Percentiles rank a stretch among this genome's conserved stretches.
Evolutionary conservation across 1,140 invertebrate genomes (phyloP).

Genomic region (Neodiprion pinetum): DNA sequence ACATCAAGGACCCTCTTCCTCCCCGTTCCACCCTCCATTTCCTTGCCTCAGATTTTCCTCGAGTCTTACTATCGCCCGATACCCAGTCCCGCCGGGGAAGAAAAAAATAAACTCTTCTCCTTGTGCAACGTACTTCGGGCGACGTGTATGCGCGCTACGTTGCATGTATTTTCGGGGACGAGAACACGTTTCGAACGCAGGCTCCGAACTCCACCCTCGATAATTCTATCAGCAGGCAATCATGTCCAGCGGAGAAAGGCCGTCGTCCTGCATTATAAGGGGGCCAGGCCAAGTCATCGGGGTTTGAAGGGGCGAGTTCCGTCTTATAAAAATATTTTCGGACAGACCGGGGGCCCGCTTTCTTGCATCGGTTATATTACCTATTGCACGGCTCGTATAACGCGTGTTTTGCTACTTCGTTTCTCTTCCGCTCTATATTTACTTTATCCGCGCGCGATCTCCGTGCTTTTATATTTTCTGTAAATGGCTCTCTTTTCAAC

Average conservation of each 20-base stretch:
- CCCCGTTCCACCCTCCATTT: too few relatives aligned
- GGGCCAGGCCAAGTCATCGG: background rate
- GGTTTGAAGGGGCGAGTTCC: slow-evolving; percentile 9
- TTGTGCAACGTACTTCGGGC: slow-evolving; percentile 19
- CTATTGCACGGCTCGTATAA: background rate
- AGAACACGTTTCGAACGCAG: background rate
- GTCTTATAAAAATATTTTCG: slow-evolving; percentile 45
- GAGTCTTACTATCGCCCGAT: too few relatives aligned
- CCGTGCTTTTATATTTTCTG: background rate
- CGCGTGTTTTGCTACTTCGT: background rate
- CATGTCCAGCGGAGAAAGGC: slow-evolving; percentile 46
- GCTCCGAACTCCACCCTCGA: slow-evolving; percentile 42
- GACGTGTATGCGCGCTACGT: slow-evolving; percentile 16
- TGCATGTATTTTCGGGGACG: slow-evolving; percentile 29
- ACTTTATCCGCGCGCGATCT: background rate
- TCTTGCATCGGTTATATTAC: too few relatives aligned
- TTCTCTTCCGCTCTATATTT: background rate
- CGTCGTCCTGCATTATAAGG: background rate
- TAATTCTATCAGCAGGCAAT: slow-evolving; percentile 60
- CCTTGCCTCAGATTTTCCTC: too few relatives aligned
- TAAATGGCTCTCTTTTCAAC: slow-evolving; percentile 27
- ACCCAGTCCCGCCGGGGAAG: background rate
- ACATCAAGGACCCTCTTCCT: too few relatives aligned
- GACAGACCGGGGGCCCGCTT: background rate
- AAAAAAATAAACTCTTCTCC: slow-evolving; percentile 26